Conservation (phyloP, 1,140 invertebrate genomes). For the Glossosoma conforme region DNA sequence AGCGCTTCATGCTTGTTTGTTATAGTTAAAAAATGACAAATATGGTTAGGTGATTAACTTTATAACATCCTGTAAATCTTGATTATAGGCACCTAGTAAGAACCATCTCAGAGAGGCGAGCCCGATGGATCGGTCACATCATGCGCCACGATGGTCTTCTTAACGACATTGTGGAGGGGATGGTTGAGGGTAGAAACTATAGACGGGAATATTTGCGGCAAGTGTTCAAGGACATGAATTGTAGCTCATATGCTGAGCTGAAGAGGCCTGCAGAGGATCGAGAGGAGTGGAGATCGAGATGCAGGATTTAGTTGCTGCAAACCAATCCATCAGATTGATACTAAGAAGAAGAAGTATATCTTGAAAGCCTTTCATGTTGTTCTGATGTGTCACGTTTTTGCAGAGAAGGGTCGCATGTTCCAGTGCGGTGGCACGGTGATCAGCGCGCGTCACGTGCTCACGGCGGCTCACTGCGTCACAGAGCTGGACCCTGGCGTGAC, state of each 20-base stretch:
- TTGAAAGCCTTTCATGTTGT: neutral
- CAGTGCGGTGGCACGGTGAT: conserved; percentile 60
- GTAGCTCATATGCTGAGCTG: neutral
- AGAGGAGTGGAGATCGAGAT: neutral
- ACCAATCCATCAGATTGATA: neutral
- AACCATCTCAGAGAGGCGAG: too few species aligned
- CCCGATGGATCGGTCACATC: too few species aligned
- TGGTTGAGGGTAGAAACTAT: too few species aligned
- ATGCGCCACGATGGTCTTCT: too few species aligned
- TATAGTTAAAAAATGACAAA: too few species aligned
- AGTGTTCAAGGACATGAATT: too few species aligned
- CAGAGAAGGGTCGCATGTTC: neutral
- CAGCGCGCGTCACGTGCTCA: conserved; percentile 60
- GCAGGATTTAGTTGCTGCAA: neutral
- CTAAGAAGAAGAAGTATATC: neutral
- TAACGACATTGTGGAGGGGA: too few species aligned
- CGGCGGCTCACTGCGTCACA: conserved; percentile 65
- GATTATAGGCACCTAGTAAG: too few species aligned
- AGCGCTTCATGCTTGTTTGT: too few species aligned
- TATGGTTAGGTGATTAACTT: too few species aligned
- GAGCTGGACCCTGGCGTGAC: conserved; percentile 35
- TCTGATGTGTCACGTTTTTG: neutral
- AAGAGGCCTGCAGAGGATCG: neutral
- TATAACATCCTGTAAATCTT: too few species aligned
- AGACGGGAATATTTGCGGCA: too few species aligned